Evolutionary conservation across 2,113 vertebrate genomes (phyloP), one percentile per base, ranked within the genome.

Genomic region (Toxostoma redivivum): DNA sequence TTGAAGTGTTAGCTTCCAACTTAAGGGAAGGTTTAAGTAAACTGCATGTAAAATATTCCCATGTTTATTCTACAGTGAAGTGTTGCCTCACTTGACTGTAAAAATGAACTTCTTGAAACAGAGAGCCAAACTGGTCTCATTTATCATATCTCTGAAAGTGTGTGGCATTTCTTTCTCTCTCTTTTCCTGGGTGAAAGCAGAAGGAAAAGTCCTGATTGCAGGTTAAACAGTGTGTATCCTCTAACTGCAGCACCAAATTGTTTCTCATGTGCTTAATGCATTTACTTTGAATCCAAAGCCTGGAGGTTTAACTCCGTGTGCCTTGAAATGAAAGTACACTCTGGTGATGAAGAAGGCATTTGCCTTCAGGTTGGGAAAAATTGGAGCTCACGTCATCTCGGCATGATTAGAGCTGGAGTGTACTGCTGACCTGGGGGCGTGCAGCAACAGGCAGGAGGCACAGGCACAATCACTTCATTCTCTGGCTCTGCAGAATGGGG

Each of bases 341-440:
- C 53, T 73, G 69, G 48, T 90, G 84, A 77, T 92, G 94, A 81
- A 90, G 73, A 73, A 95, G 61, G 81, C 92, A 91, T 94, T 95
- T 97, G 95, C 96, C 97, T 97, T 60, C 70, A 88, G 97, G 94
- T 96, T 95, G 96, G 85, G 82, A 91, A 90, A 70, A 95, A 82
- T 21, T 95, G 87, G n/a, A 94, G 86, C 73, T 94, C 74, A 81
- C 71, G 61, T 96, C 92, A 96, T 50, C 88, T 74, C 13, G 0
- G 86, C 60, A 17, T 50, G 92, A 91, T 91, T 62, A 76, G 94
- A 94, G 90, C 86, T 86, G 16, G 3, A 47, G 28, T 79, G 88
- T 83, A 57, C 92, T 96, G 48, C 88, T 95, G 96, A 95, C 96
- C 93, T 44, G 53, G 28, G 67, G 95, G 89, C 94, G 21, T 86